phyloP scores from a whole-genome alignment of 2,888 invertebrate genomes.

The Fissipunctia ypsillon region DNA sequence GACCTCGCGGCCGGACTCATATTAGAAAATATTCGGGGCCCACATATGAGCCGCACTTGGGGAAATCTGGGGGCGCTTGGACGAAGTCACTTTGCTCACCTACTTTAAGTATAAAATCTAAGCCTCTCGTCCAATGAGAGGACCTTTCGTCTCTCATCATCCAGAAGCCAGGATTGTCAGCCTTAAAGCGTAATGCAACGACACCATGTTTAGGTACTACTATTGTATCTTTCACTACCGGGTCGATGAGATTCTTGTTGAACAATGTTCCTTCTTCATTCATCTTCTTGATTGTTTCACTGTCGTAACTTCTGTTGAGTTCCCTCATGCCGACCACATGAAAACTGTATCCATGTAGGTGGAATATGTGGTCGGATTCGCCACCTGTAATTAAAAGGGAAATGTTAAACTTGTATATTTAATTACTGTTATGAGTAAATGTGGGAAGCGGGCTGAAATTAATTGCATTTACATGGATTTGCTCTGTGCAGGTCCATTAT shows the following conservation, averaged over 20 bases:
- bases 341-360: slow-evolving; percentile 94
- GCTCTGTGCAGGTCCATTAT: slow-evolving; percentile 14
- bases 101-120: slow-evolving; percentile 94
- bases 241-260: slow-evolving; percentile 90
- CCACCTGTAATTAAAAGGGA: slow-evolving; percentile 85
- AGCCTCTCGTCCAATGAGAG: slow-evolving; percentile 93
- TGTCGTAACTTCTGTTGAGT: slow-evolving; percentile 87
- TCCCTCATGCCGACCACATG: slow-evolving; percentile 91
- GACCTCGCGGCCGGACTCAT: slow-evolving; percentile 57
- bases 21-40: slow-evolving; percentile 94
- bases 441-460: slow-evolving; percentile 28
- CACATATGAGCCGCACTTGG: slow-evolving; percentile 94
- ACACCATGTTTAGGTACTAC: slow-evolving; percentile 93
- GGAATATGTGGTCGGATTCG: slow-evolving; percentile 93
- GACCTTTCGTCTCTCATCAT: slow-evolving; percentile 94
- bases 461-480: slow-evolving; percentile 46
- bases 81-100: slow-evolving; percentile 92
- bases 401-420: slow-evolving; percentile 23
- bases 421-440: slow-evolving; percentile 24
- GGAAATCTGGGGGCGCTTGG: slow-evolving; percentile 93
- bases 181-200: slow-evolving; percentile 93
- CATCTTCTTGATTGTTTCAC: slow-evolving; percentile 90
- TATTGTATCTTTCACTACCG: slow-evolving; percentile 93
- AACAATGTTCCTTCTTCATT: slow-evolving; percentile 91
- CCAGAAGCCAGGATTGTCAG: slow-evolving; percentile 95